phyloP scores from a whole-genome alignment of 2,888 invertebrate genomes.

The Zaprionus obscuricornis region DNA sequence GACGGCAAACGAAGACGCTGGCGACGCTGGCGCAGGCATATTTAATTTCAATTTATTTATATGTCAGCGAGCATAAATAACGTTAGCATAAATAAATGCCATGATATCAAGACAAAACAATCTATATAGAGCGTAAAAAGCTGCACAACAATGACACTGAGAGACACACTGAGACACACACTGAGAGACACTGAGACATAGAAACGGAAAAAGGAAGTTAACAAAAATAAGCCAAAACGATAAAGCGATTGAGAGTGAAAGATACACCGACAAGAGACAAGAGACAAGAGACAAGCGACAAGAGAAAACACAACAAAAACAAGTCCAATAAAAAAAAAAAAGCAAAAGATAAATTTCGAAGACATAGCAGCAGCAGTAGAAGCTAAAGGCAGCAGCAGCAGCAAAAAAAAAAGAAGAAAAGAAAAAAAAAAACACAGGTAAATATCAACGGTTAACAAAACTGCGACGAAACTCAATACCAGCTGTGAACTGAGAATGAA shows the following conservation, averaged over 20 bases:
- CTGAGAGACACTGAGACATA: neutral
- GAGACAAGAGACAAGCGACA: conserved; percentile 9
- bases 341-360: conserved; percentile 71
- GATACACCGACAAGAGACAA: conserved; percentile 54
- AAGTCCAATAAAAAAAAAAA: conserved; percentile 74
- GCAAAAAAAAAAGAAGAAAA: conserved; percentile 23
- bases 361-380: too few species aligned
- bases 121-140: conserved; percentile 72
- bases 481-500: conserved; percentile 54
- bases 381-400: too few species aligned
- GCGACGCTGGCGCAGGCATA: conserved; percentile 40
- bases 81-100: conserved; percentile 63
- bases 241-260: conserved; percentile 73
- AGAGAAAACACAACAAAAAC: conserved; percentile 38
- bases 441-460: conserved; percentile 70
- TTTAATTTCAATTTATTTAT: conserved; percentile 72
- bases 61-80: conserved; percentile 67
- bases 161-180: conserved; percentile 12
- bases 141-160: conserved; percentile 49
- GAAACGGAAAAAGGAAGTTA: conserved; percentile 74
- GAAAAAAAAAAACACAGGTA: conserved; percentile 55
- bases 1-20: too few species aligned
- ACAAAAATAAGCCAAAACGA: conserved; percentile 77
- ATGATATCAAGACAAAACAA: conserved; percentile 67
- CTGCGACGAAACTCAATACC: conserved; percentile 67